Evolutionary conservation across 2,888 invertebrate genomes (phyloP), one percentile per base, ranked within the genome.

Genomic region (Trichogramma dendrolimi): DNA sequence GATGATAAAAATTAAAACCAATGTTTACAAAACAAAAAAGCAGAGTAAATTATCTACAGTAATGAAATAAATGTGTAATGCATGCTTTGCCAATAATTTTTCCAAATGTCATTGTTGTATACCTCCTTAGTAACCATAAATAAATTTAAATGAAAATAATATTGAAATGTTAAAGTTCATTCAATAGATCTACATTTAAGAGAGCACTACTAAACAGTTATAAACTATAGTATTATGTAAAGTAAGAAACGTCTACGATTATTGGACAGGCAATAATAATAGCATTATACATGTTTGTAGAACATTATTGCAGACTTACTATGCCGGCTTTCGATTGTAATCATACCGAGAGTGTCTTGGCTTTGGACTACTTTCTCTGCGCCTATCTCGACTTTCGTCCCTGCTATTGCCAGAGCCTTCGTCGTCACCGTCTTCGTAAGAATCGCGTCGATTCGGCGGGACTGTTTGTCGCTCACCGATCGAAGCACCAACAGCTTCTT

Each of bases 401-500:
- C 75, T 70, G 55, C 78, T 78, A 46, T 77, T 75, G 4, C 73
- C 75, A 8, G 79, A 79, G 5, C 74, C 75, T 61, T 78, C 75
- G 39, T 78, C 77, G 41, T 78, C 78, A 4, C 75, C 77, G 48
- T 77, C 78, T 50, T 78, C 79, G 51, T 77, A 76, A 0, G 77
- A 74, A 63, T 78, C 75, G 55, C 76, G 71, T 39, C 74, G 75
- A 69, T 71, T 75, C 41, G 72, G 67, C 0, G 71, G 70, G 6
- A 70, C 71, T 7, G 73, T 62, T 55, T 72, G 70, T 7, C 58
- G 72, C 52, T 77, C 76, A 8, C 70, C 70, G 10, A 75, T 65
- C 4, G 78, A 75, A 6, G 79, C 77, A 11, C 79, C 79, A 6
- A 79, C 77, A 4, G 79, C 79, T 67, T 78, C 78, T 56, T 79